phyloP scores from a whole-genome alignment of 2,113 vertebrate genomes.

The Aspidoscelis tigris region DNA sequence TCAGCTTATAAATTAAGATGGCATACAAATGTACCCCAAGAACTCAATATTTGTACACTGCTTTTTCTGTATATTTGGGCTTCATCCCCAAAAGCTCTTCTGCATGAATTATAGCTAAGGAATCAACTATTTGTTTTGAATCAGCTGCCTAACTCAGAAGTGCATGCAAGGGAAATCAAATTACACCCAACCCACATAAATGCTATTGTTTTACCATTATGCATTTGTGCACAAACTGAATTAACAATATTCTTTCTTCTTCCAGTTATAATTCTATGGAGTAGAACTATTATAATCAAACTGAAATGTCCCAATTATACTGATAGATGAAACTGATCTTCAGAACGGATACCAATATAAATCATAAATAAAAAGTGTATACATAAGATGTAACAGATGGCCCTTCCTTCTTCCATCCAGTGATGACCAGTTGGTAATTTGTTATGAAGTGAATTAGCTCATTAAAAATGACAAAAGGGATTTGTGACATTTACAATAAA shows the following conservation, averaged over 20 bases:
- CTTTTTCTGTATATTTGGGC: not conserved
- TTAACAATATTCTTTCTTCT: not conserved
- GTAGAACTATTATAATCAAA: not conserved
- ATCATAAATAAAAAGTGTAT: not conserved
- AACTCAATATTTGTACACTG: too few species aligned
- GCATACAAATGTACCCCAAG: too few species aligned
- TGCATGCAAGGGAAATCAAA: not conserved
- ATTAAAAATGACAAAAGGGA: constrained; percentile 31
- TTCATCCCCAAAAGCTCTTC: not conserved
- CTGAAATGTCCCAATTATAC: not conserved
- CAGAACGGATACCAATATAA: constrained; percentile 36
- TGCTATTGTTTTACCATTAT: not conserved
- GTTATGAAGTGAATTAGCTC: constrained; percentile 52
- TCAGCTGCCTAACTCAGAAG: not conserved
- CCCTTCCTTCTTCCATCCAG: not conserved
- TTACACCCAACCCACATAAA: not conserved
- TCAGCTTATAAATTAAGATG: too few species aligned
- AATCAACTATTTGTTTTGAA: not conserved
- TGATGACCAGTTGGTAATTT: constrained; percentile 51
- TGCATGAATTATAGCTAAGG: not conserved
- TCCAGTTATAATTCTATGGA: not conserved
- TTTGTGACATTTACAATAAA: constrained; percentile 47
- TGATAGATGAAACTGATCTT: constrained; percentile 26
- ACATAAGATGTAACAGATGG: constrained; percentile 41
- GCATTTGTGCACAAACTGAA: not conserved